Base-by-base conservation (phyloP, 2,113 vertebrate genomes). In the Drymodes brunneopygia region DNA sequence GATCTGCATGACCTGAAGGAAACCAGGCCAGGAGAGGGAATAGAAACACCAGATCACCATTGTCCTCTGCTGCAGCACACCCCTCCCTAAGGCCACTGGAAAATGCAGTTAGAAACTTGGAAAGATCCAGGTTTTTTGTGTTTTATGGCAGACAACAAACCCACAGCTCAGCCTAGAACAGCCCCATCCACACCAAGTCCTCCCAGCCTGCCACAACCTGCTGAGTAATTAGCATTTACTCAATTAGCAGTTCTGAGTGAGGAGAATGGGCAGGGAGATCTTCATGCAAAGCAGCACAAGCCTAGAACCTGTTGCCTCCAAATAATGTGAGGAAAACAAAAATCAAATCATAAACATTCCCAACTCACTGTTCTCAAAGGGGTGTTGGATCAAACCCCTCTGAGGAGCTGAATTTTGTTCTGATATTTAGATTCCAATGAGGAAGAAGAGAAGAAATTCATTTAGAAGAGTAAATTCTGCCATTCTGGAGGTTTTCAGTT, bases 351-450 rank as follows among this genome's bases (percentile, higher is more conserved):
- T 42, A 24, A 60, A 44, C 15, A 48, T 8, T 12, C 15, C 12
- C 31, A 36, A 6, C 8, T 58, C 11, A 23, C 10, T 18, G 10
- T 10, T 50, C 18, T 69, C n/a, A 57, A 54, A 56, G 31, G 18
- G 3, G 1, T 6, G 1, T 4, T 57, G 24, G 12, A 40, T 2
- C 10, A 18, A 77, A 69, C 11, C 64, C 13, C 35, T 23, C 18
- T 4, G 19, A 85, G 25, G 45, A 85, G 42, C 1, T 74, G 61
- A 53, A 31, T 36, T 21, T 9, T 40, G 3, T 11, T 29, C 58
- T 61, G 21, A 27, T 51, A 33, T 21, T 38, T 22, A 3, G 7
- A 31, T 8, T 47, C 29, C 42, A 83, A n/a, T 0, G 17, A 23
- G 23, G 24, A 61, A 48, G 51, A 50, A 47, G 20, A 48, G 17